Percentiles rank a stretch among this genome's conserved stretches.
Evolutionary conservation across 1,140 invertebrate species (phyloP).

Genomic region (Brachionus asplanchnoidis): DNA sequence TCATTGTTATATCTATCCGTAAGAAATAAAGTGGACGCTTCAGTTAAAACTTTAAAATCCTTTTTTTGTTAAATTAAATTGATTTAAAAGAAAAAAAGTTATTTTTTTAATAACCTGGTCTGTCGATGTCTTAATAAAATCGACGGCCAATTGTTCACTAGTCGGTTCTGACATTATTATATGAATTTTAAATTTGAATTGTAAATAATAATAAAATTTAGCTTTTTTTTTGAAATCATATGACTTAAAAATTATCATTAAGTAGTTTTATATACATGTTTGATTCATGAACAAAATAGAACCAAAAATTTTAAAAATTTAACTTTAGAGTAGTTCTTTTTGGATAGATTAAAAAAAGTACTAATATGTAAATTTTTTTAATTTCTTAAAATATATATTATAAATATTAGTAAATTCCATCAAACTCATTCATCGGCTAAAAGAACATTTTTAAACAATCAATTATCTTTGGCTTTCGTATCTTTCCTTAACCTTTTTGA

Average conservation of each 20-base stretch:
- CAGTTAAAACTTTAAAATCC: slow-evolving; percentile 5
- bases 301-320: no score
- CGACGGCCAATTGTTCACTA: neutral
- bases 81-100: neutral
- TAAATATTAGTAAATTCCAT: no score
- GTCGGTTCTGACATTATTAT: neutral
- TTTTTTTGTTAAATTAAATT: neutral
- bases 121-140: neutral
- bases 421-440: no score
- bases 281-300: no score
- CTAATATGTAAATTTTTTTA: no score
- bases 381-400: no score
- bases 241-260: neutral
- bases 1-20: neutral
- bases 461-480: no score
- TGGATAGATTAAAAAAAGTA: no score
- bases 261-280: no score
- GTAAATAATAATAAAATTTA: neutral
- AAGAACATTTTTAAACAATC: no score
- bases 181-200: neutral
- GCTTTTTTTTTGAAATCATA: neutral
- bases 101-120: neutral
- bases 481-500: no score
- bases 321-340: no score
- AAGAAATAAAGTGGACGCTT: neutral